These are phyloP conservation scores for Alloscopus bannaensis DNA, from an alignment of 2,888 invertebrate species.

Conservation along the genomic window DNA sequence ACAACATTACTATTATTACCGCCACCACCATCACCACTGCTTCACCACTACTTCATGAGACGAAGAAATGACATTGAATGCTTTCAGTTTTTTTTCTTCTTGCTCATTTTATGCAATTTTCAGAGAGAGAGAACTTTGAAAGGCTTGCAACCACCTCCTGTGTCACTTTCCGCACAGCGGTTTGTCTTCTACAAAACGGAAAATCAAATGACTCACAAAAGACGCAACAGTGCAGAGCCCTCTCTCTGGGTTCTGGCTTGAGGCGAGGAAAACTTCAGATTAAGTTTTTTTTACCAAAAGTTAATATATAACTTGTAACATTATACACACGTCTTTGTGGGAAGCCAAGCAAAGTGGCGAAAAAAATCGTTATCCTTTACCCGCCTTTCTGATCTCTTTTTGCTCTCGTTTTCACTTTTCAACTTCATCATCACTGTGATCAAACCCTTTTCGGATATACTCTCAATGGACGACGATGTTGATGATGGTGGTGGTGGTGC, in stretches of 20 bases:
- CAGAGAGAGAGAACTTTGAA: conserved; percentile 6
- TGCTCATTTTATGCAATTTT: conserved; percentile 61
- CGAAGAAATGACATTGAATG: conserved; percentile 55
- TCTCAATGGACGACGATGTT: conserved; percentile 47
- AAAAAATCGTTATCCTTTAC: conserved; percentile 48
- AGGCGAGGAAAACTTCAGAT: too few species aligned
- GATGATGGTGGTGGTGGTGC: too few species aligned
- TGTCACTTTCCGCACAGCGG: conserved; percentile 67
- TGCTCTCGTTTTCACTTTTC: conserved; percentile 54
- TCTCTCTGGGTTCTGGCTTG: too few species aligned
- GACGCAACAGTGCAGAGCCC: conserved; percentile 61
- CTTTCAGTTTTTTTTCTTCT: conserved; percentile 34
- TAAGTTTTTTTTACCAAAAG: too few species aligned
- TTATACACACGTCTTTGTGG: not conserved
- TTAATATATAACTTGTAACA: too few species aligned
- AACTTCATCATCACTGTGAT: conserved; percentile 24
- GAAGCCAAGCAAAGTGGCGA: conserved; percentile 1
- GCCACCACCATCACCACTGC: conserved; percentile 31
- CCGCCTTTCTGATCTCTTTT: conserved; percentile 41
- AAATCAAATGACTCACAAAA: conserved; percentile 58
- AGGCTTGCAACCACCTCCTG: conserved; percentile 58
- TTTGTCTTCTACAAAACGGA: conserved; percentile 57
- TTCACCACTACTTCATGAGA: conserved; percentile 13
- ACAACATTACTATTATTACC: conserved; percentile 1
- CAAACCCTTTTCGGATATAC: conserved; percentile 6